A percentile compares a stretch with the other conserved stretches of the same genome.
Conservation (phyloP, 2,113 vertebrate species). For the Electrona antarctica region DNA sequence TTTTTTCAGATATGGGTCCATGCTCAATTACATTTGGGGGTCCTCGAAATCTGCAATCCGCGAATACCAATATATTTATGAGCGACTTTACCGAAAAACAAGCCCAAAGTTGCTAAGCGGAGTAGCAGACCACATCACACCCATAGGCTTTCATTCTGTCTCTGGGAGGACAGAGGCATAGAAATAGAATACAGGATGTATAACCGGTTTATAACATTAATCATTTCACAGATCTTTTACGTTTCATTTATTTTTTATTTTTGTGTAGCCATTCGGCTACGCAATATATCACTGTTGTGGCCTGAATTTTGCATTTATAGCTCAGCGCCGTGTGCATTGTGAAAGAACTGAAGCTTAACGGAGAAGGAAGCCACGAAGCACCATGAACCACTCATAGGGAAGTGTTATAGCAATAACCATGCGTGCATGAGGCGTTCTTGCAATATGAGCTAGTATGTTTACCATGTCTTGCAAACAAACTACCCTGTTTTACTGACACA, state of each 20-base stretch:
- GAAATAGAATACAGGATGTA: constrained; percentile 38
- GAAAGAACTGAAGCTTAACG: constrained; percentile 2
- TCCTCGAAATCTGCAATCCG: too few species aligned
- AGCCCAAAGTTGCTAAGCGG: too few species aligned
- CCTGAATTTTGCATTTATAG: constrained; percentile 15
- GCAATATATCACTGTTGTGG: constrained; percentile 15
- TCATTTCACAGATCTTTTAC: constrained; percentile 38
- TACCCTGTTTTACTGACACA: constrained; percentile 41
- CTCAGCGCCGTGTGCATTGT: constrained; percentile 15
- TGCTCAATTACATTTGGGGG: too few species aligned
- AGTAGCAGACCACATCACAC: not conserved
- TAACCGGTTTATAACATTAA: constrained; percentile 55
- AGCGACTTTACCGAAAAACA: too few species aligned
- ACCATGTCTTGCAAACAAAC: constrained; percentile 20
- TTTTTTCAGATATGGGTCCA: too few species aligned
- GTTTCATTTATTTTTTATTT: too few species aligned
- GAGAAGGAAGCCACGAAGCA: constrained; percentile 11
- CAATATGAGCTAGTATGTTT: constrained; percentile 34
- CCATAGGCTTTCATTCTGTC: constrained; percentile 39
- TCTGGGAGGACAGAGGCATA: constrained; percentile 44
- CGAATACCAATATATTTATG: too few species aligned
- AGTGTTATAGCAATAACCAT: not conserved
- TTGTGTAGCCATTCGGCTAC: constrained; percentile 23
- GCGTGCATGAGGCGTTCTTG: constrained; percentile 19
- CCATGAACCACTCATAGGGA: constrained; percentile 2